Conservation (phyloP, 2,888 invertebrate genomes). For the Agrotis segetum region DNA sequence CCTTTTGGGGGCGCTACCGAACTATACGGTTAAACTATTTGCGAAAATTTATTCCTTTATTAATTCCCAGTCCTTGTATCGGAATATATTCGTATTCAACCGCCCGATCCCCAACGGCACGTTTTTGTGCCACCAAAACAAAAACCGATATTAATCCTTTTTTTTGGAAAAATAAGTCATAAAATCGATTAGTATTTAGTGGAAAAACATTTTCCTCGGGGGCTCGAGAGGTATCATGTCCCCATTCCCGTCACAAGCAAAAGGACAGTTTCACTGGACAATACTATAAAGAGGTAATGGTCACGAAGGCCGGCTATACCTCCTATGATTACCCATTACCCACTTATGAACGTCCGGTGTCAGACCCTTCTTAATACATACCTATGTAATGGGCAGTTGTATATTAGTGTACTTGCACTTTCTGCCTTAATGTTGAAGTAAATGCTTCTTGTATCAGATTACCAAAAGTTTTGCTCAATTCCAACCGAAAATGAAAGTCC, state of each 20-base stretch:
- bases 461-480: not conserved
- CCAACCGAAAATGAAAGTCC: not conserved
- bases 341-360: slow-evolving; percentile 74
- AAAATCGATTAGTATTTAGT: no score
- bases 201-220: no score
- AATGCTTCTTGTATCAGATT: not conserved
- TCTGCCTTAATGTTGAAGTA: not conserved
- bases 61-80: not conserved
- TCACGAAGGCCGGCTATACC: slow-evolving; percentile 58
- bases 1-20: no score
- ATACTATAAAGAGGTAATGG: slow-evolving; percentile 68
- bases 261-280: slow-evolving; percentile 53
- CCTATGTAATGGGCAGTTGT: slow-evolving; percentile 4
- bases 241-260: slow-evolving; percentile 12
- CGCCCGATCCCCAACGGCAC: no score
- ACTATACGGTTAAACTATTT: no score
- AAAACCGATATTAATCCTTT: no score
- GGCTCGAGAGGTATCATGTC: no score
- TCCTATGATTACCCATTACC: slow-evolving; percentile 68
- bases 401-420: slow-evolving; percentile 17
- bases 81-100: slow-evolving; percentile 2
- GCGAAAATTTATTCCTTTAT: not conserved
- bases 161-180: no score
- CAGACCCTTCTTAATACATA: slow-evolving; percentile 50
- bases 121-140: no score